phyloP scores from a whole-genome alignment of 2,797 vertebrate species.

The Intellagama lesueurii region DNA sequence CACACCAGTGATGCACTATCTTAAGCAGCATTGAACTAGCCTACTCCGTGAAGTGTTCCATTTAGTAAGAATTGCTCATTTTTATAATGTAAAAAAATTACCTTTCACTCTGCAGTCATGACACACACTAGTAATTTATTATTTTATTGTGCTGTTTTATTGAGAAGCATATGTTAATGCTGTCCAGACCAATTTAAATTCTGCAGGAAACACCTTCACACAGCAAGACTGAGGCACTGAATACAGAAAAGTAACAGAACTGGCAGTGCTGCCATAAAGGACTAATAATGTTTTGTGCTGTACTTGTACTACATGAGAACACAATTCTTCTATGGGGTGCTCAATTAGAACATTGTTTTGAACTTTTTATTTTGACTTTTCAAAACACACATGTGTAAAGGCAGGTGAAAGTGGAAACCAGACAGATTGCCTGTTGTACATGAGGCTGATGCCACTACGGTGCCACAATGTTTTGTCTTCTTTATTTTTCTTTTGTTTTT shows the following conservation, averaged over 20 bases:
- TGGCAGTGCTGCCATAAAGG: not conserved
- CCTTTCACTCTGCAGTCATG: not conserved
- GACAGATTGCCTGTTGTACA: not conserved
- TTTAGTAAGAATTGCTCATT: not conserved
- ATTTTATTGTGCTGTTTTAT: conserved; percentile 23
- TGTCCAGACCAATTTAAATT: not conserved
- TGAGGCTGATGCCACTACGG: not conserved
- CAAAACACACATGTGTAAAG: not conserved
- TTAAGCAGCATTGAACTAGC: not conserved
- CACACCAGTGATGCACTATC: not conserved
- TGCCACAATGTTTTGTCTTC: too few relatives aligned
- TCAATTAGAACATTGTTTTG: not conserved
- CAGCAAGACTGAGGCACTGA: not conserved
- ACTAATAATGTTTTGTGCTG: not conserved
- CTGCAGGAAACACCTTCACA: not conserved
- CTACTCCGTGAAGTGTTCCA: not conserved
- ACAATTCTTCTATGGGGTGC: not conserved
- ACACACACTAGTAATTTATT: not conserved
- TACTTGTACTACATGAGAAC: not conserved
- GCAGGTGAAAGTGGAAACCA: not conserved
- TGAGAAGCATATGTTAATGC: not conserved
- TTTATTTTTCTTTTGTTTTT: too few relatives aligned
- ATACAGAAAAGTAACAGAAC: conserved; percentile 2
- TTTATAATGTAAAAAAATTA: not conserved
- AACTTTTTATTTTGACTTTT: conserved; percentile 1